Conservation (phyloP, 2,888 invertebrate genomes). For the Heteromurus nitidus region DNA sequence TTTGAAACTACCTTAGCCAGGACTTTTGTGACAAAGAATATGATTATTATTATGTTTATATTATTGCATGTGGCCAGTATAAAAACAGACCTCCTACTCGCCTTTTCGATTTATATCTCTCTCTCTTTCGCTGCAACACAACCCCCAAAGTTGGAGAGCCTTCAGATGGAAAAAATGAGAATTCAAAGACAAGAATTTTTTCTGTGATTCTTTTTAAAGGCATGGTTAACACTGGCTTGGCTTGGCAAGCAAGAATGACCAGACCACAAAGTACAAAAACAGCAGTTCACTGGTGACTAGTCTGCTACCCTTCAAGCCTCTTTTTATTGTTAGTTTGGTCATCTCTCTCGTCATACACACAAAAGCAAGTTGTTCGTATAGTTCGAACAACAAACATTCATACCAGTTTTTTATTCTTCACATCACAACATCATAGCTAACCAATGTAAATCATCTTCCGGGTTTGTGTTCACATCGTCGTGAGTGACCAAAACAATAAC, state of each 20-base stretch:
- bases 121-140: no score
- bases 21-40: neutral
- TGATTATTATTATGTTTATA: no score
- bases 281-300: neutral
- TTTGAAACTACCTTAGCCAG: no score
- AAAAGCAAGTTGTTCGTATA: constrained; percentile 39
- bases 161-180: no score
- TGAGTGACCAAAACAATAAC: constrained; percentile 1
- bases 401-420: constrained; percentile 15
- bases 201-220: no score
- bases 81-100: constrained; percentile 56
- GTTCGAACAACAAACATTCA: neutral
- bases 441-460: constrained; percentile 39
- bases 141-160: constrained; percentile 6
- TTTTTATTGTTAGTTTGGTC: no score
- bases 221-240: neutral
- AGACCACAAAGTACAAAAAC: constrained; percentile 11
- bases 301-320: constrained; percentile 17
- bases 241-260: neutral
- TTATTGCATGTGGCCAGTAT: no score
- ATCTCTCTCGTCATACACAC: no score
- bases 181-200: neutral
- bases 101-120: constrained; percentile 53
- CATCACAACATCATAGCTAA: neutral
- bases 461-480: constrained; percentile 20